Evolutionary conservation across 2,888 invertebrate species (phyloP).

Genomic region (Macropis europaea): DNA sequence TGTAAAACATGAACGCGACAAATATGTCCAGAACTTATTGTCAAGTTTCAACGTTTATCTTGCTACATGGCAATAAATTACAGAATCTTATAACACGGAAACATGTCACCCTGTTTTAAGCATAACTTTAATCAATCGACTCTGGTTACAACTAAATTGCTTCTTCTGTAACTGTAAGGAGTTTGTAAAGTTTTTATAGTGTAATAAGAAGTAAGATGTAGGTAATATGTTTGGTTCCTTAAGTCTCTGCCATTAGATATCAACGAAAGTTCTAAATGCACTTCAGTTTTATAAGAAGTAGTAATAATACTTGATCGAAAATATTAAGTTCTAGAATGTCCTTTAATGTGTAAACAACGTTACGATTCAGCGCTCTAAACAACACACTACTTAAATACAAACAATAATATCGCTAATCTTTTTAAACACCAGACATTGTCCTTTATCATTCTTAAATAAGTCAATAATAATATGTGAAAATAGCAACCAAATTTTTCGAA

Average conservation of each 20-base stretch:
- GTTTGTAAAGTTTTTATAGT: constrained; percentile 17
- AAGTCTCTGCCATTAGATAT: constrained; percentile 40
- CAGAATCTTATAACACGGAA: constrained; percentile 5
- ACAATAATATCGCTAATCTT: constrained; percentile 11
- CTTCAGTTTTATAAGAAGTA: constrained; percentile 24
- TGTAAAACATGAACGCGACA: constrained; percentile 8
- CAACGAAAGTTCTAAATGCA: constrained; percentile 38
- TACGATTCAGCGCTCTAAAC: constrained; percentile 3
- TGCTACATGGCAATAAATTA: constrained; percentile 18
- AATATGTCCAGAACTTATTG: constrained; percentile 42
- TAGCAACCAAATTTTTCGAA: constrained; percentile 14
- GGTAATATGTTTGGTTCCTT: constrained; percentile 24
- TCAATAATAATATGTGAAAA: constrained; percentile 5
- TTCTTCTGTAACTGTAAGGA: constrained; percentile 17
- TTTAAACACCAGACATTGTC: constrained; percentile 6
- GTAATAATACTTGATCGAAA: constrained; percentile 33
- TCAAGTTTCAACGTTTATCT: constrained; percentile 30
- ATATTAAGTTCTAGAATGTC: constrained; percentile 39
- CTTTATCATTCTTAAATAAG: constrained; percentile 5
- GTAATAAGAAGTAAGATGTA: constrained; percentile 7
- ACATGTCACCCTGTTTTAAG: constrained; percentile 17
- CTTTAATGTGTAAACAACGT: constrained; percentile 27
- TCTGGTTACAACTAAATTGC: constrained; percentile 31
- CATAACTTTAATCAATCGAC: constrained; percentile 16
- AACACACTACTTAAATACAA: constrained; percentile 35